phyloP scores from a whole-genome alignment of 2,888 invertebrate species.

The Rotaria socialis region DNA sequence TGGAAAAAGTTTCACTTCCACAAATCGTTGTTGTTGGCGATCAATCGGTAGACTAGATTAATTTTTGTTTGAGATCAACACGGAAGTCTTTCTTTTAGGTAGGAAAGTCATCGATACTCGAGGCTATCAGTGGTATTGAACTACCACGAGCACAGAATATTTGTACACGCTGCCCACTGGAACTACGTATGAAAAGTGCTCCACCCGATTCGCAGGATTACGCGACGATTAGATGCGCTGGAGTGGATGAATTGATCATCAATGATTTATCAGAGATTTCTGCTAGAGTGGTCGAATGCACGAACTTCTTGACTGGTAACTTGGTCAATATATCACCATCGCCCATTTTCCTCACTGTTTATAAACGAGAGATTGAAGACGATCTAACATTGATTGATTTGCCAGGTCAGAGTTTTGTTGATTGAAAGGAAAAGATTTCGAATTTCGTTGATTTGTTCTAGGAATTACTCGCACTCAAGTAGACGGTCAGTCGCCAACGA shows the following conservation, averaged over 20 bases:
- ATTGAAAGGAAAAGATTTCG: neutral
- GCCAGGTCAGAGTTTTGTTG: neutral
- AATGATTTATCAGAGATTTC: neutral
- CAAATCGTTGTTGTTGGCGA: conserved; percentile 27
- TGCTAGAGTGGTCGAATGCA: neutral
- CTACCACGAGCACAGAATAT: conserved; percentile 29
- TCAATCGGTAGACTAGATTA: neutral
- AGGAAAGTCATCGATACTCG: conserved; percentile 13
- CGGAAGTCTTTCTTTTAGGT: neutral
- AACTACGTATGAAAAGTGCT: neutral
- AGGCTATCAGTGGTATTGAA: neutral
- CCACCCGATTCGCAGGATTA: neutral
- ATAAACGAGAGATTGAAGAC: neutral
- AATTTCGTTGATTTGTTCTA: neutral
- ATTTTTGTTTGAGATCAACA: neutral
- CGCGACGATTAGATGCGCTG: neutral
- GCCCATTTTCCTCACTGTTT: neutral
- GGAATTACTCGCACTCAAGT: neutral
- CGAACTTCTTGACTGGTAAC: neutral
- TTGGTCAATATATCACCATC: neutral
- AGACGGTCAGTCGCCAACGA: neutral
- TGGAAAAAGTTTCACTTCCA: conserved; percentile 3
- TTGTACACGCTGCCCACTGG: neutral
- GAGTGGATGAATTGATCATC: neutral
- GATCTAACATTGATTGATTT: conserved; percentile 28